Base-by-base conservation (phyloP, 2,888 invertebrate species). In the Peribatodes rhomboidaria region DNA sequence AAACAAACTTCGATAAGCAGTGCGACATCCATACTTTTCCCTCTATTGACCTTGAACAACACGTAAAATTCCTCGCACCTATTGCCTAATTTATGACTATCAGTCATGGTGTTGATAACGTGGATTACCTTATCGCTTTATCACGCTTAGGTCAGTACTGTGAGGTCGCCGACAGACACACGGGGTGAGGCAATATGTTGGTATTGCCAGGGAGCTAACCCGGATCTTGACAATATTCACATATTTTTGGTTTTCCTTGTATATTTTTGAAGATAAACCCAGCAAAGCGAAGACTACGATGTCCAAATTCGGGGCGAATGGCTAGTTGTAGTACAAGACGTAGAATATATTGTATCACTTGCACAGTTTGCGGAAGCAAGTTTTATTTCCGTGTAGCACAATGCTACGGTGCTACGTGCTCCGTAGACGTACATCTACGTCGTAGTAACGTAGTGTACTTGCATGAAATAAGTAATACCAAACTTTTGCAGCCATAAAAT, bases 111-210 rank as follows among this genome's bases (percentile, higher is more conserved):
- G 55, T 44, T 27, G 41, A 54, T 54, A 31, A 61, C 27, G 37
- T 4, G 44, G 53, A 59, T 60, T 56, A 65, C 22, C 39, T 65
- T 71, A 69, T 72, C 74, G 66, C n/a, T n/a, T n/a, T n/a, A n/a
- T n/a, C n/a, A n/a, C n/a, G n/a, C n/a, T 27, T 63, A 74, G 72
- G 68, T 69, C 67, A 70, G 68, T 64, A 46, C 57, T 44, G 49
- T 53, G 61, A 69, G 72, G 74, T 72, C 68, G 13, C 55, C 16
- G 69, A 67, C 71, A 65, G 49, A 39, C 44, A 39, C 64, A 62
- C 14, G 31, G 14, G 39, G 47, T 47, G 47, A 47, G 14, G 31
- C 27, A 9, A 47, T 14, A 4, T 16, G 13, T 27, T 3, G 35
- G n/a, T n/a, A n/a, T 13, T 27, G n/a, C 37, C 13, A 35, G 35